These are phyloP conservation scores for Bambusicola thoracicus DNA, from an alignment of 2,113 vertebrate species.

Conservation along the genomic window DNA sequence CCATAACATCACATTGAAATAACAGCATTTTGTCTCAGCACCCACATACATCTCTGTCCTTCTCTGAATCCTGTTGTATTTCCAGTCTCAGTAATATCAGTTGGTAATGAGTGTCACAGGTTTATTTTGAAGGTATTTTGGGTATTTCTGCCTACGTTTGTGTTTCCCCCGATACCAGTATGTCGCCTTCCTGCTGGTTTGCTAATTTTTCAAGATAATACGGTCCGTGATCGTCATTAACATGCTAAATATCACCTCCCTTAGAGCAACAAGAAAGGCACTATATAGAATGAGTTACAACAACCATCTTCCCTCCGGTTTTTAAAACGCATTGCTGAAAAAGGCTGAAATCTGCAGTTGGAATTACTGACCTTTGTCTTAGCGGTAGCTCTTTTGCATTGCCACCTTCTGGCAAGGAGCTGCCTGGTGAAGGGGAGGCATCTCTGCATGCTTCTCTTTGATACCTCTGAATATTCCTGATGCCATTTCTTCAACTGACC, in stretches of 20 bases:
- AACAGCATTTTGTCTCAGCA: background rate
- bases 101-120: background rate
- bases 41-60: rapidly evolving
- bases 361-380: background rate
- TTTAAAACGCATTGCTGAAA: rapidly evolving
- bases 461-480: background rate
- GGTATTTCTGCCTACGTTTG: background rate
- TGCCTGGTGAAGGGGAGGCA: background rate
- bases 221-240: background rate
- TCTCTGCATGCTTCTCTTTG: too few species aligned
- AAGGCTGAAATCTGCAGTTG: background rate
- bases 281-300: rapidly evolving
- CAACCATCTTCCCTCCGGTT: background rate
- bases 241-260: background rate
- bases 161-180: rapidly evolving
- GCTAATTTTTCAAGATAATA: background rate
- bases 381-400: background rate
- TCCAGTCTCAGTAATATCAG: background rate
- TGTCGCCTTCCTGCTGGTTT: background rate
- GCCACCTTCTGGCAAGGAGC: background rate
- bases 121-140: background rate
- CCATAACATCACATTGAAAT: background rate
- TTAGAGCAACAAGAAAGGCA: rapidly evolving
- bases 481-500: background rate
- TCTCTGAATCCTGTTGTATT: background rate